Conservation (phyloP, 1,140 invertebrate genomes). For the Plodia interpunctella region DNA sequence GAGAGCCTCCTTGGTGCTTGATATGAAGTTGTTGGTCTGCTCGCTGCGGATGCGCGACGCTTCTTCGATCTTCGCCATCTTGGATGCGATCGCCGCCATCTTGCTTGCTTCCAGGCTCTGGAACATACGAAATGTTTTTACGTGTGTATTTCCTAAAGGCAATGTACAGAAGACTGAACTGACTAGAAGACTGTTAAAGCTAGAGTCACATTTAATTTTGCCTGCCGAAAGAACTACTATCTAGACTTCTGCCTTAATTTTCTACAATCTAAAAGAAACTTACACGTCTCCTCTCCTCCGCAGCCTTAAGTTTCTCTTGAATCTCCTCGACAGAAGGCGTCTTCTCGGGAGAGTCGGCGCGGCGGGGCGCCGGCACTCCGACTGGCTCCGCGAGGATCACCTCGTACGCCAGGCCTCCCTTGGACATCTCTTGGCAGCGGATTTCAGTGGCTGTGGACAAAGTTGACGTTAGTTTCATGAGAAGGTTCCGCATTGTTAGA, state of each 20-base stretch:
- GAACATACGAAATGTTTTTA: slow-evolving; percentile 25
- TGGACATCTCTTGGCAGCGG: slow-evolving; percentile 91
- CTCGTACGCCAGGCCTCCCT: slow-evolving; percentile 94
- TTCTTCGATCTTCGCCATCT: slow-evolving; percentile 91
- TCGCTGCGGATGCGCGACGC: slow-evolving; percentile 93
- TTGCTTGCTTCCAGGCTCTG: slow-evolving; percentile 91
- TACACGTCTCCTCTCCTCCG: slow-evolving; percentile 93
- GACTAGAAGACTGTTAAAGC: neutral
- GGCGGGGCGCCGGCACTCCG: slow-evolving; percentile 79
- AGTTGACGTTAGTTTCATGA: neutral
- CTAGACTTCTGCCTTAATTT: too few relatives aligned
- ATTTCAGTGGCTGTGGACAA: slow-evolving; percentile 87
- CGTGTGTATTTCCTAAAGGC: too few relatives aligned
- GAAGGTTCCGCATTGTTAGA: too few relatives aligned
- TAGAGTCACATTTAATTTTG: neutral
- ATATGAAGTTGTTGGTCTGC: slow-evolving; percentile 89
- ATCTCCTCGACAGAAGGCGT: slow-evolving; percentile 89
- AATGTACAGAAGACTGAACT: too few relatives aligned
- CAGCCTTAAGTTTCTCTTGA: slow-evolving; percentile 92
- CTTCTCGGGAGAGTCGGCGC: slow-evolving; percentile 81
- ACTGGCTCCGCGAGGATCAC: slow-evolving; percentile 93
- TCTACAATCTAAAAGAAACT: slow-evolving; percentile 45
- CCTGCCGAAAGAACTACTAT: too few relatives aligned
- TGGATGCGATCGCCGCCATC: slow-evolving; percentile 87
- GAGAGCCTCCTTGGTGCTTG: slow-evolving; percentile 89